These are phyloP conservation scores for Microplitis manilae DNA, from an alignment of 2,888 invertebrate species.

Conservation along the genomic window DNA sequence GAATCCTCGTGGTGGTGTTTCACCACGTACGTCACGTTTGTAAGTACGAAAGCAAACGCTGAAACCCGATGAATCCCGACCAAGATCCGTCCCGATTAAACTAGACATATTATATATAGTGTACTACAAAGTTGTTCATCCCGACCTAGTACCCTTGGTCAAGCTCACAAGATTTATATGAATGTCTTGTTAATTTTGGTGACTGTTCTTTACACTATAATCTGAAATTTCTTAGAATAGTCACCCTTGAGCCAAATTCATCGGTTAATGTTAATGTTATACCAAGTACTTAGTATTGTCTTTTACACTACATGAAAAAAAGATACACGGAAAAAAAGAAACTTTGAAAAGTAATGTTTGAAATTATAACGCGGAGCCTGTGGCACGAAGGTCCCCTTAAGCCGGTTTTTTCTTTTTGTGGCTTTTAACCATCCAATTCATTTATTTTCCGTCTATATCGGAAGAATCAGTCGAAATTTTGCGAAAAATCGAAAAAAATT, in stretches of 20 bases:
- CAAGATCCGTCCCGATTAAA: neutral
- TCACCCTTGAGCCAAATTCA: constrained; percentile 50
- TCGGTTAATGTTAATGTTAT: neutral
- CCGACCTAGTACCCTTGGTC: constrained; percentile 39
- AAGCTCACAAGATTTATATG: constrained; percentile 18
- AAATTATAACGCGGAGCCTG: no score
- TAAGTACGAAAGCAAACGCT: constrained; percentile 44
- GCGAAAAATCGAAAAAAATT: no score
- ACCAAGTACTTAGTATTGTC: no score
- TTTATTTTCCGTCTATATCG: no score
- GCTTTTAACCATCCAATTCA: no score
- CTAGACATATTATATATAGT: neutral
- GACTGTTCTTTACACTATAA: constrained; percentile 30
- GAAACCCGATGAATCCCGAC: constrained; percentile 20
- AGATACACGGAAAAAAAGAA: no score
- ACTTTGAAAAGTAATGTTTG: no score
- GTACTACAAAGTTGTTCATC: constrained; percentile 12
- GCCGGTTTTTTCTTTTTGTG: no score
- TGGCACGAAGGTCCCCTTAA: no score
- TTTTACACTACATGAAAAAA: no score
- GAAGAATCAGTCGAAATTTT: no score
- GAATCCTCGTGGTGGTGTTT: constrained; percentile 56
- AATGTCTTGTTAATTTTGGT: constrained; percentile 3
- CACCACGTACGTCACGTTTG: constrained; percentile 42
- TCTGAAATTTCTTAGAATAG: constrained; percentile 48